A percentile compares a stretch with the other conserved stretches of the same genome.
phyloP scores from a whole-genome alignment of 2,888 invertebrate species.

The Exephanes ischioxanthus region DNA sequence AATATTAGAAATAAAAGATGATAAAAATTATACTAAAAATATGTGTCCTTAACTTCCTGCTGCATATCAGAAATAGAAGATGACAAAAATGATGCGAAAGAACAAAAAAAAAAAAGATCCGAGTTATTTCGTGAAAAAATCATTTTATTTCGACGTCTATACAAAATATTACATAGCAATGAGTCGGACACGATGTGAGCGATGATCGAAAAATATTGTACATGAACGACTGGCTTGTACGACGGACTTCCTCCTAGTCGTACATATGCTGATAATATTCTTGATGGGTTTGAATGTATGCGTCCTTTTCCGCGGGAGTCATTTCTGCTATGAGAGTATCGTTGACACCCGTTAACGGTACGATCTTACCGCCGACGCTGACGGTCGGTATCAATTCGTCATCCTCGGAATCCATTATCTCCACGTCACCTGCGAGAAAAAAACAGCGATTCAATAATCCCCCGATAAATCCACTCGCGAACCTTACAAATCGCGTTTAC shows the following conservation, averaged over 20 bases:
- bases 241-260: slow-evolving; percentile 86
- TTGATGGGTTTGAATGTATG: slow-evolving; percentile 97
- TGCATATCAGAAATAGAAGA: slow-evolving; percentile 78
- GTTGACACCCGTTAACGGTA: slow-evolving; percentile 94
- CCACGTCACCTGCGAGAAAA: slow-evolving; percentile 87
- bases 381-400: slow-evolving; percentile 94
- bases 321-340: slow-evolving; percentile 95
- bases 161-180: slow-evolving; percentile 78
- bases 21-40: slow-evolving; percentile 63
- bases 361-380: slow-evolving; percentile 91
- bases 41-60: slow-evolving; percentile 78
- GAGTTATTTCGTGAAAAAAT: slow-evolving; percentile 59
- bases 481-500: not conserved
- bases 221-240: slow-evolving; percentile 46
- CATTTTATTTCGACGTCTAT: slow-evolving; percentile 74
- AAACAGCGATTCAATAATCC: slow-evolving; percentile 37
- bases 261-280: slow-evolving; percentile 97
- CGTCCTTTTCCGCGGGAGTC: slow-evolving; percentile 96
- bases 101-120: not conserved
- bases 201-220: slow-evolving; percentile 31
- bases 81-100: slow-evolving; percentile 64
- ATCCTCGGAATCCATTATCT: slow-evolving; percentile 91
- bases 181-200: slow-evolving; percentile 38
- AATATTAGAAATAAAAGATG: slow-evolving; percentile 76
- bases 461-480: not conserved